Percentiles rank a stretch among this genome's conserved stretches.
phyloP scores from a whole-genome alignment of 1,140 invertebrate genomes.

The Nebria ingens region DNA sequence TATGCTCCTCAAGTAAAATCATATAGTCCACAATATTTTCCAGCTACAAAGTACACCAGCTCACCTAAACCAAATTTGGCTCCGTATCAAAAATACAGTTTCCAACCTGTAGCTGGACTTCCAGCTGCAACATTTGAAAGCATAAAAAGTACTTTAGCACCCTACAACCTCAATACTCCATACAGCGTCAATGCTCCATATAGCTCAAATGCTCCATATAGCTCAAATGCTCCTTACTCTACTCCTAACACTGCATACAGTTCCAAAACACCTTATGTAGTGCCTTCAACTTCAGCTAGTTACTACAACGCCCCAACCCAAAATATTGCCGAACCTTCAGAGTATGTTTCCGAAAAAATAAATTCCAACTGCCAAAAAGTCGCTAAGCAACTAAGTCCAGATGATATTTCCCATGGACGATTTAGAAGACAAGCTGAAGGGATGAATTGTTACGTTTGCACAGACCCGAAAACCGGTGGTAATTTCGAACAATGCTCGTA shows the following conservation, averaged over 20 bases:
- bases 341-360: not conserved
- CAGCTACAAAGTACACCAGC: constrained; percentile 12
- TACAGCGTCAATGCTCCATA: not conserved
- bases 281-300: constrained; percentile 5
- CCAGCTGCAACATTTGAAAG: constrained; percentile 18
- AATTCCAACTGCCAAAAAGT: constrained; percentile 12
- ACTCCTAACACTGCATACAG: too few relatives aligned
- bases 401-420: constrained; percentile 17
- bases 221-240: too few relatives aligned
- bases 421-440: constrained; percentile 18
- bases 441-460: constrained; percentile 42
- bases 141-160: constrained; percentile 18
- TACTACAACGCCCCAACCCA: constrained; percentile 16
- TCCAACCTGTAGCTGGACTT: constrained; percentile 21
- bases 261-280: constrained; percentile 11
- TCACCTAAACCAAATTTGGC: constrained; percentile 13
- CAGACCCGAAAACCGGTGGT: constrained; percentile 35
- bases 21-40: constrained; percentile 10
- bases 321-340: constrained; percentile 8
- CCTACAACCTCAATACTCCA: constrained; percentile 18
- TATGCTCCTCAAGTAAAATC: not conserved
- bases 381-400: constrained; percentile 21
- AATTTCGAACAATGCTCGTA: constrained; percentile 41
- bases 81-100: constrained; percentile 30
- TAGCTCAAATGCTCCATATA: too few relatives aligned